Percentiles rank a stretch among this genome's conserved stretches.
phyloP scores from a whole-genome alignment of 2,113 vertebrate genomes.

The Alaudala cheleensis region DNA sequence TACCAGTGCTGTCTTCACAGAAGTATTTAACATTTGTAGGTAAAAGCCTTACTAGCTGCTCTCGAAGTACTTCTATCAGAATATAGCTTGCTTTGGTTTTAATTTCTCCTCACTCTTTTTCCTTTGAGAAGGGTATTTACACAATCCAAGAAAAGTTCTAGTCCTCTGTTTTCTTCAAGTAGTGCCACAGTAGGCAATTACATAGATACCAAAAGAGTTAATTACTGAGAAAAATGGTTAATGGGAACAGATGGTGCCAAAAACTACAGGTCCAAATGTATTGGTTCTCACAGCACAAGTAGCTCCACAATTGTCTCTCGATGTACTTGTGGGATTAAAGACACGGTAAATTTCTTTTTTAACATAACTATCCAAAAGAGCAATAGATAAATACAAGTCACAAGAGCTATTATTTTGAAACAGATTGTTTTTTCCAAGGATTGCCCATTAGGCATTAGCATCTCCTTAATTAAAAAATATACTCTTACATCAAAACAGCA shows the following conservation, averaged over 20 bases:
- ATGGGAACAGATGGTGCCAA: not conserved
- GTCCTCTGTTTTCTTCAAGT: not conserved
- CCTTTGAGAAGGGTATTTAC: not conserved
- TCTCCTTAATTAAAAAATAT: not conserved
- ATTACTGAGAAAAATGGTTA: not conserved
- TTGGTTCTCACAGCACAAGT: not conserved
- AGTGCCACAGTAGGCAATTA: not conserved
- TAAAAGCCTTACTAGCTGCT: not conserved
- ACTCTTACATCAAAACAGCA: not conserved
- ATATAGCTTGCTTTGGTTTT: not conserved
- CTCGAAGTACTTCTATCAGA: not conserved
- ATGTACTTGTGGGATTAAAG: not conserved
- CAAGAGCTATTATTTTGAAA: conserved; percentile 15
- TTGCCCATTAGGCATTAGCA: not conserved
- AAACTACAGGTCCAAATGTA: not conserved
- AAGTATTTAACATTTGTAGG: not conserved
- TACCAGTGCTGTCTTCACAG: not conserved
- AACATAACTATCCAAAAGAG: not conserved
- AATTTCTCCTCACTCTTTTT: not conserved
- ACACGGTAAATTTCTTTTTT: not conserved
- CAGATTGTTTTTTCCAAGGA: not conserved
- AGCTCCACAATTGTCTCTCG: not conserved
- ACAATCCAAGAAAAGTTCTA: not conserved
- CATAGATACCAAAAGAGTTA: not conserved
- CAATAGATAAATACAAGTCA: not conserved